These are phyloP conservation scores for Hypomesus transpacificus DNA, from an alignment of 2,113 vertebrate species.

Conservation along the genomic window DNA sequence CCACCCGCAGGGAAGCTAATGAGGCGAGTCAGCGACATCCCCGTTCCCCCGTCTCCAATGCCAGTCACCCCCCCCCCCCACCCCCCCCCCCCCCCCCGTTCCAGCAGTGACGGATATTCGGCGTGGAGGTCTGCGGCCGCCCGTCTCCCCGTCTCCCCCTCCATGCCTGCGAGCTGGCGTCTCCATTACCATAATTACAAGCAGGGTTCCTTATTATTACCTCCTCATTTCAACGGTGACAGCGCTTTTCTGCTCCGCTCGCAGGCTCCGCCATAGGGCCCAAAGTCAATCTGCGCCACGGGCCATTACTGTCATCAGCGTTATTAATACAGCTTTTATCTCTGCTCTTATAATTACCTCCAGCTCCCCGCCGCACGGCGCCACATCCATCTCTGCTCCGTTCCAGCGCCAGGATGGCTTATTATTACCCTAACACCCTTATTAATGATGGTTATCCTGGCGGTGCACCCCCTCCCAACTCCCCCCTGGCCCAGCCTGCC, in stretches of 20 bases:
- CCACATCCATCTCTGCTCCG: constrained; percentile 14
- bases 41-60: background rate
- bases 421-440: constrained; percentile 35
- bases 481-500: background rate
- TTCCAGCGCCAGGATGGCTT: constrained; percentile 15
- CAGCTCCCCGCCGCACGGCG: constrained; percentile 31
- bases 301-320: constrained; percentile 53
- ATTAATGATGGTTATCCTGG: constrained; percentile 26
- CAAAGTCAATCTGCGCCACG: constrained; percentile 54
- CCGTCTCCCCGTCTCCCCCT: background rate
- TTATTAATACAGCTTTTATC: constrained; percentile 59
- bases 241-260: constrained; percentile 42
- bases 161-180: constrained; percentile 13
- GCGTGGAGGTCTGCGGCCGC: constrained; percentile 19
- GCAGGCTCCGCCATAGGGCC: constrained; percentile 18
- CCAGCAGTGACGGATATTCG: constrained; percentile 21
- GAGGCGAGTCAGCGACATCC: background rate
- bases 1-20: constrained; percentile 1
- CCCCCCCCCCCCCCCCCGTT: background rate
- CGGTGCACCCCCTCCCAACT: too few species aligned
- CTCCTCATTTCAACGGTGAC: constrained; percentile 44
- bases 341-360: constrained; percentile 50
- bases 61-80: background rate
- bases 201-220: constrained; percentile 42
- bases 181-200: constrained; percentile 52